Evolutionary conservation across 2,888 invertebrate genomes (phyloP).

Genomic region (Baccha elongata): DNA sequence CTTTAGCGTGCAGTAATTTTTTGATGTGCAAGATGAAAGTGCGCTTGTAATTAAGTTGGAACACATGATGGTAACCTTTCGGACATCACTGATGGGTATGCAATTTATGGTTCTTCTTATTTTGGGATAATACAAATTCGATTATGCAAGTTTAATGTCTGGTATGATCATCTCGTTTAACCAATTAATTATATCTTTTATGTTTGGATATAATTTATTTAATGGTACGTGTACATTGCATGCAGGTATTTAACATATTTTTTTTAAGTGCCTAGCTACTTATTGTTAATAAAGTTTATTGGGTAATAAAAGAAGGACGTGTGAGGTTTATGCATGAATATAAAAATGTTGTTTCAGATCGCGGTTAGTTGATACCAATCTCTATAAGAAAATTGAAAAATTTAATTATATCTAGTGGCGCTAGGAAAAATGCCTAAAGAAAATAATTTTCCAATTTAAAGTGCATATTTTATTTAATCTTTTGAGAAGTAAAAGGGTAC

Average conservation of each 20-base stretch:
- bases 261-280: background rate
- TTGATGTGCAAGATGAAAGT: conserved; percentile 29
- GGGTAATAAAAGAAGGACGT: too few species aligned
- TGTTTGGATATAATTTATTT: conserved; percentile 36
- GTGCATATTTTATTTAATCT: too few species aligned
- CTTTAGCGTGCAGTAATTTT: conserved; percentile 21
- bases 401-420: too few species aligned
- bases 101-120: background rate
- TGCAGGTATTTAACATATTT: conserved; percentile 42
- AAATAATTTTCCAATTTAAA: too few species aligned
- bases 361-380: too few species aligned
- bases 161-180: conserved; percentile 23
- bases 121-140: background rate
- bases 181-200: conserved; percentile 57
- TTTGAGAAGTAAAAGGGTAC: too few species aligned
- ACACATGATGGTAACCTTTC: conserved; percentile 41
- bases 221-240: conserved; percentile 35
- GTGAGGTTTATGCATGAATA: too few species aligned
- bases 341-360: too few species aligned
- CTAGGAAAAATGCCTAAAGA: too few species aligned
- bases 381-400: too few species aligned
- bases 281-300: conserved; percentile 18
- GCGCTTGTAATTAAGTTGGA: conserved; percentile 47
- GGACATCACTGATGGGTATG: conserved; percentile 13
- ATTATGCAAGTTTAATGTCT: conserved; percentile 42